Percentiles rank a stretch among this genome's conserved stretches.
Evolutionary conservation across 2,113 vertebrate genomes (phyloP).

Genomic region (Sorex fumeus): DNA sequence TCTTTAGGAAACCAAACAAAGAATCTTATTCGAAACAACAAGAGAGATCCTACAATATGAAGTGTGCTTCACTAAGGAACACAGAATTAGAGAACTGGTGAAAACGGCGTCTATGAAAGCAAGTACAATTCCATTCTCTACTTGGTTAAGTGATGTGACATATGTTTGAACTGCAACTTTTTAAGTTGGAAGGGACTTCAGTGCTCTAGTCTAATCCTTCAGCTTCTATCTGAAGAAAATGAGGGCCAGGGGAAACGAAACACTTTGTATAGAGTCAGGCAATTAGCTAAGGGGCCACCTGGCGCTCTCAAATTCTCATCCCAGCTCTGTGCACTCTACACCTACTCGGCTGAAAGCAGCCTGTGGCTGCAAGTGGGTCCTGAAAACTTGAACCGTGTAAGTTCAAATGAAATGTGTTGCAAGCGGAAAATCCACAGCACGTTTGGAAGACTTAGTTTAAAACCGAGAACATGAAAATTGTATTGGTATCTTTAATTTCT

Average conservation of each 20-base stretch:
- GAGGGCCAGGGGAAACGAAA: constrained; percentile 1
- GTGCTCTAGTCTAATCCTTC: neutral
- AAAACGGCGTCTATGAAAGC: constrained; percentile 27
- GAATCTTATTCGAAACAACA: constrained; percentile 17
- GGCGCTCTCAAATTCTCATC: neutral
- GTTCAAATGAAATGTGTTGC: constrained; percentile 24
- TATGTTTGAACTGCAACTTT: constrained; percentile 33
- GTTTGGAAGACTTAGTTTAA: constrained; percentile 47
- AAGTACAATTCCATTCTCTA: constrained; percentile 40
- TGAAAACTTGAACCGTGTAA: constrained; percentile 31
- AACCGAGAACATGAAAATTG: constrained; percentile 7
- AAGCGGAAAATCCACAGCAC: neutral
- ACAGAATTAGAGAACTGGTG: constrained; percentile 44
- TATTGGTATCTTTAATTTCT: neutral
- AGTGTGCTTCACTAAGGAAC: constrained; percentile 15
- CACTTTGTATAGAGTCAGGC: neutral
- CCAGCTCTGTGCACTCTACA: neutral
- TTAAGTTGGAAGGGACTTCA: constrained; percentile 53
- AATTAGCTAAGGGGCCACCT: neutral
- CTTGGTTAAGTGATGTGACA: constrained; percentile 53
- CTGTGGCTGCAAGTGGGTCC: neutral
- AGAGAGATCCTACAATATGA: constrained; percentile 34
- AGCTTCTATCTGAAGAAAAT: constrained; percentile 49
- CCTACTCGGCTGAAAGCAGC: neutral
- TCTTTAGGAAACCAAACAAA: constrained; percentile 50